phyloP scores from a whole-genome alignment of 2,888 invertebrate species.

The Andrena minutula region DNA sequence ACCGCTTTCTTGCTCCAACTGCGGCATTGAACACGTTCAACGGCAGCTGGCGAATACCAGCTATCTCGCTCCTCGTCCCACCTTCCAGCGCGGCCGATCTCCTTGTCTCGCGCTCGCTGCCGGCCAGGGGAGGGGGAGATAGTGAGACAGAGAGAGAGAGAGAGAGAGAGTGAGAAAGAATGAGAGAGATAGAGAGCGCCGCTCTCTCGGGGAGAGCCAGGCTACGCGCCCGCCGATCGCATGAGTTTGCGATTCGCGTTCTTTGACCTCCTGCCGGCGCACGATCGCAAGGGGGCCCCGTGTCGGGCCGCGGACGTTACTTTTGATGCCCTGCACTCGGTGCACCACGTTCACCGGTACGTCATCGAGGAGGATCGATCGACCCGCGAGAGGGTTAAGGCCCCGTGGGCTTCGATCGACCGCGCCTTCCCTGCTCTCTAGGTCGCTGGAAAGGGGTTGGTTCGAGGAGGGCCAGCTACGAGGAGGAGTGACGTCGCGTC shows the following conservation, averaged over 20 bases:
- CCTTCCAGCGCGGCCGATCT: slow-evolving; percentile 35
- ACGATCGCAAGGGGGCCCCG: slow-evolving; percentile 52
- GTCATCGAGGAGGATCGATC: slow-evolving; percentile 50
- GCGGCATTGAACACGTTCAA: slow-evolving; percentile 84
- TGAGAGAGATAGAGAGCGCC: slow-evolving; percentile 23
- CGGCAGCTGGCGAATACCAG: slow-evolving; percentile 84
- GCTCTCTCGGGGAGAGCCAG: slow-evolving; percentile 21
- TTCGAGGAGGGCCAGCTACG: too few species aligned
- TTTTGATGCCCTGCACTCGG: slow-evolving; percentile 46
- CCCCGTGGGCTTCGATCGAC: slow-evolving; percentile 5
- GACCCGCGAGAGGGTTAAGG: slow-evolving; percentile 30
- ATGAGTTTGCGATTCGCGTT: slow-evolving; percentile 79
- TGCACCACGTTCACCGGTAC: slow-evolving; percentile 38
- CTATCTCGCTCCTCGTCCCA: slow-evolving; percentile 57
- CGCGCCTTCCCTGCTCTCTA: slow-evolving; percentile 8
- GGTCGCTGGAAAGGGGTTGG: too few species aligned
- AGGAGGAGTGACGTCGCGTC: neutral
- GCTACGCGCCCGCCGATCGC: slow-evolving; percentile 66
- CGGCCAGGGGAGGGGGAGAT: slow-evolving; percentile 17
- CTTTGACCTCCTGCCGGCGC: slow-evolving; percentile 79
- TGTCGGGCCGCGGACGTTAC: slow-evolving; percentile 53
- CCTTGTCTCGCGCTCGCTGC: slow-evolving; percentile 40
- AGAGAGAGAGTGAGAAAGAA: neutral
- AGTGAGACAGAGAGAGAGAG: slow-evolving; percentile 40
- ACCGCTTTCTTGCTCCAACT: slow-evolving; percentile 81